Conservation (phyloP, 2,113 vertebrate genomes). For the Silurus meridionalis region DNA sequence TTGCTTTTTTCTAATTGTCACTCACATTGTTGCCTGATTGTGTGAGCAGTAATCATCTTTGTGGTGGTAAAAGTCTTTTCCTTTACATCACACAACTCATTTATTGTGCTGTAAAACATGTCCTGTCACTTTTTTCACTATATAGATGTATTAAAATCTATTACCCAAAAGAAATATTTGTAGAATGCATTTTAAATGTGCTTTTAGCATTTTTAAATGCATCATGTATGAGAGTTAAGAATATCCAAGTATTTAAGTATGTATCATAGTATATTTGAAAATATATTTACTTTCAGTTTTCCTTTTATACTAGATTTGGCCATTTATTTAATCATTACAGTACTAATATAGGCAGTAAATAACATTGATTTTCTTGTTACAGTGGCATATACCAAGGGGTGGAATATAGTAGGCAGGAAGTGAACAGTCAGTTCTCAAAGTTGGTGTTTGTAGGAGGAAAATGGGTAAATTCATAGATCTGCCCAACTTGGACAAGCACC, state of each 20-base stretch:
- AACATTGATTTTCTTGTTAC: too few relatives aligned
- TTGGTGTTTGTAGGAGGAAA: too few relatives aligned
- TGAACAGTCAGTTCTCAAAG: too few relatives aligned
- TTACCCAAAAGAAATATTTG: neutral
- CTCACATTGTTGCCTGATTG: neutral
- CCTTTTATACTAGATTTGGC: too few relatives aligned
- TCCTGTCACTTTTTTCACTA: neutral
- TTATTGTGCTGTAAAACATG: neutral
- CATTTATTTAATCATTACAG: too few relatives aligned
- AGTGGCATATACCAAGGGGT: too few relatives aligned
- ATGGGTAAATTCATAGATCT: too few relatives aligned
- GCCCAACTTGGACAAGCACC: too few relatives aligned
- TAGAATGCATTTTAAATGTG: neutral
- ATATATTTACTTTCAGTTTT: neutral
- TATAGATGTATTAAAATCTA: neutral
- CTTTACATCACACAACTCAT: neutral
- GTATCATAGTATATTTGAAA: neutral
- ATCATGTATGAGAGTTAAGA: neutral
- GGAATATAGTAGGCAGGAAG: too few relatives aligned
- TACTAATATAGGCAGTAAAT: too few relatives aligned
- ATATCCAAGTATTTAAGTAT: neutral
- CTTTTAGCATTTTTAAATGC: too few relatives aligned
- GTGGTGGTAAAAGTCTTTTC: neutral
- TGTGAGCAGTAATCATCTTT: neutral
- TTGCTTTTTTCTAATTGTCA: conserved; percentile 3